Evolutionary conservation across 2,888 invertebrate genomes (phyloP).

Genomic region (Leucophenga maculata): DNA sequence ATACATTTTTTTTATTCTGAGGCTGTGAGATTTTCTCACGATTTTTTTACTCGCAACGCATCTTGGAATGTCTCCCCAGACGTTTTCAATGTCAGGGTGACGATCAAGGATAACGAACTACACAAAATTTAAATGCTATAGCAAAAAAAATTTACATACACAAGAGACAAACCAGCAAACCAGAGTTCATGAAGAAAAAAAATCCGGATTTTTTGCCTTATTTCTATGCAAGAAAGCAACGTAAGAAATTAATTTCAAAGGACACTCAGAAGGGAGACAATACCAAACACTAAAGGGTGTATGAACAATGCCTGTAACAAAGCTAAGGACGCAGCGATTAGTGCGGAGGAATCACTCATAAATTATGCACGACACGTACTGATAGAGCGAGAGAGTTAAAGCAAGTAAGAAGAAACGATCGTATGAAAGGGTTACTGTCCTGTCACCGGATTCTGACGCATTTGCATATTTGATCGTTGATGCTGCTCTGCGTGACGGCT

Average conservation of each 20-base stretch:
- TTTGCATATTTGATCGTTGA: constrained; percentile 63
- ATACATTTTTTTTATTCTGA: constrained; percentile 39
- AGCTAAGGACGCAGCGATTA: constrained; percentile 34
- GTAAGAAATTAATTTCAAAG: constrained; percentile 43
- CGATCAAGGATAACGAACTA: constrained; percentile 54
- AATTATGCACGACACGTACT: constrained; percentile 65
- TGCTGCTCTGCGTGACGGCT: constrained; percentile 31
- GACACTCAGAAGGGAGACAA: constrained; percentile 15
- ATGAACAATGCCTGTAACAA: constrained; percentile 38
- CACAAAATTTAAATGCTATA: constrained; percentile 25
- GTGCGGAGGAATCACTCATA: constrained; percentile 37
- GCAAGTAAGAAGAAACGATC: not conserved
- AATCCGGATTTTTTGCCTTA: constrained; percentile 68
- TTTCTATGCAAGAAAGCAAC: constrained; percentile 61
- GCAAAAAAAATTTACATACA: constrained; percentile 40
- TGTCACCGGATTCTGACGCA: constrained; percentile 52
- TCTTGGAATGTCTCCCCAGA: constrained; percentile 52
- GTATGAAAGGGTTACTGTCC: constrained; percentile 53
- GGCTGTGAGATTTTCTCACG: constrained; percentile 59
- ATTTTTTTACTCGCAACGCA: constrained; percentile 44
- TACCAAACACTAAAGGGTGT: constrained; percentile 38
- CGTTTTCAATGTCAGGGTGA: constrained; percentile 47
- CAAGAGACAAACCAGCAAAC: constrained; percentile 31
- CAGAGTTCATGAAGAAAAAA: constrained; percentile 46
- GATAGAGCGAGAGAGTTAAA: constrained; percentile 14